phyloP scores from a whole-genome alignment of 2,113 vertebrate species.

The Toxotes chatareus region DNA sequence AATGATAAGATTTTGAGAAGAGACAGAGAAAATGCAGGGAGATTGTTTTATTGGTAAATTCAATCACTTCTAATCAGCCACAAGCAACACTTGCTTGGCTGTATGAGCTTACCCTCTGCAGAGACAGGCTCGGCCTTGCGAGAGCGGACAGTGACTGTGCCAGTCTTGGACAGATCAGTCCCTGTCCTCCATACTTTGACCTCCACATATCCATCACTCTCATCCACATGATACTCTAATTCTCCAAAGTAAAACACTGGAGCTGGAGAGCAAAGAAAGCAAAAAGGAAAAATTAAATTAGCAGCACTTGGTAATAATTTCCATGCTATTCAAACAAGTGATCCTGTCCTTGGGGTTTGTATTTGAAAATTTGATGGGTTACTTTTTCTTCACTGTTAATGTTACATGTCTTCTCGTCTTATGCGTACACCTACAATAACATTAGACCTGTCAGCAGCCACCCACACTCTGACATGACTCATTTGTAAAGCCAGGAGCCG shows the following conservation, averaged over 20 bases:
- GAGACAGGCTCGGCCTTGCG: constrained; percentile 88
- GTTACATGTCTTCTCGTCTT: not conserved
- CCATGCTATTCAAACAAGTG: not conserved
- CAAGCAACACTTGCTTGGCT: not conserved
- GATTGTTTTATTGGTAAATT: not conserved
- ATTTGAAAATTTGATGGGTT: not conserved
- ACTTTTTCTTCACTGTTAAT: constrained; percentile 1
- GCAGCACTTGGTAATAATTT: not conserved
- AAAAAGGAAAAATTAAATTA: not conserved
- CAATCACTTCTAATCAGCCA: not conserved
- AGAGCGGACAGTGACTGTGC: constrained; percentile 91
- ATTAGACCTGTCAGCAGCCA: constrained; percentile 42
- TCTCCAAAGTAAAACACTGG: constrained; percentile 92
- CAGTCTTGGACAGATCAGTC: constrained; percentile 89
- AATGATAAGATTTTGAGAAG: not conserved
- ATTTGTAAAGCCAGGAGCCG: constrained; percentile 47
- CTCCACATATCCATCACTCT: constrained; percentile 89
- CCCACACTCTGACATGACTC: constrained; percentile 23
- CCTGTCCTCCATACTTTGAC: constrained; percentile 91
- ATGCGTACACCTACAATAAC: constrained; percentile 34
- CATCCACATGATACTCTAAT: constrained; percentile 87
- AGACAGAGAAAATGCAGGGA: not conserved
- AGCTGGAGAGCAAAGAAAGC: constrained; percentile 79
- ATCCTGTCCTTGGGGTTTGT: not conserved
- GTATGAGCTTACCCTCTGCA: constrained; percentile 87